Evolutionary conservation across 1,140 invertebrate species (phyloP), one percentile per base, ranked within the genome.

Genomic region (Pseudoatta argentina): DNA sequence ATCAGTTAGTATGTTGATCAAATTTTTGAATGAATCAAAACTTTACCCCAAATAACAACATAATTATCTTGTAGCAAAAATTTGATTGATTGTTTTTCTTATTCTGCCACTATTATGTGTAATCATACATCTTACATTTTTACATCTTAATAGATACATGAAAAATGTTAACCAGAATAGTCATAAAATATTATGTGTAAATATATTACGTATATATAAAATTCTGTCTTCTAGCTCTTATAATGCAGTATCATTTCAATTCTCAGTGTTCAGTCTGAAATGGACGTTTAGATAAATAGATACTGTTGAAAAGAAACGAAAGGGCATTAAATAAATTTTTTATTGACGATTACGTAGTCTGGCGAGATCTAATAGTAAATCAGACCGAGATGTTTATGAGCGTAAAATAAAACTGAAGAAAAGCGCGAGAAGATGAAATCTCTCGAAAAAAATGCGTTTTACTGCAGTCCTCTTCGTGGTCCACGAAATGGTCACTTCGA

Each of bases 371-470:
- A 66, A 78, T 78, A 78, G 24, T 78, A 78, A 78, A 78, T 78
- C 61, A 78, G 12, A 21, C 24, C 57, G 64, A 24, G 78, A 72
- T 44, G 78, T 82, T 57, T 82, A 55, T 48, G 64, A 59, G 51
- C 51, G 4, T 71, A 48, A 72, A 59, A 59, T 82, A 82, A 57
- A 59, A 48, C 30, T 30, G 10, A 21, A 24, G 66, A 57, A 71
- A 77, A 77, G 21, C 39, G 57, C 14, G n/a, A 34, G 39, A 18
- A 48, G 27, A 24, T 8, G 51, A 82, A 66, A 51, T 78, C 24
- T 78, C 18, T 66, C 24, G 59, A 51, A 78, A 82, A 71, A 82
- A 59, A 72, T 53, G 30, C 30, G n/a, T 82, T 82, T 81, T 82
- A 82, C 66, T 59, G 14, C 78, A 69, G 21, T 24, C 51, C 24